These are phyloP conservation scores for Sinocyclocheilus anshuiensis DNA, from an alignment of 2,113 vertebrate genomes.

Conservation along the genomic window DNA sequence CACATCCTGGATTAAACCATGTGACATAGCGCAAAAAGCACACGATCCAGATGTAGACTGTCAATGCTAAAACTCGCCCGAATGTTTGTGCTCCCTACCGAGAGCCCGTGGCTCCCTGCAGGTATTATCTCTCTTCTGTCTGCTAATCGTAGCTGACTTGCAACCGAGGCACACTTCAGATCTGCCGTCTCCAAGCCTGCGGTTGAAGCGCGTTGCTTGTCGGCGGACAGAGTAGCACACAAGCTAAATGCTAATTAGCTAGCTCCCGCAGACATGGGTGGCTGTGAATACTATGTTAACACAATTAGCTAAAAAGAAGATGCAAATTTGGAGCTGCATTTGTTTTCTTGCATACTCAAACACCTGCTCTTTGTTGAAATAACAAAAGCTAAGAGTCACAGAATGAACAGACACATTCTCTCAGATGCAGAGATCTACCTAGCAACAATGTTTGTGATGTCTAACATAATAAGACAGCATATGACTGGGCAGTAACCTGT, in stretches of 20 bases:
- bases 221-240: constrained; percentile 15
- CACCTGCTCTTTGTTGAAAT: background rate
- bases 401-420: background rate
- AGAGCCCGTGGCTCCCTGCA: constrained; percentile 28
- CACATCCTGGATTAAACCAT: background rate
- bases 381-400: background rate
- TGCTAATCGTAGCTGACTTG: constrained; percentile 41
- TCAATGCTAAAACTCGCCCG: background rate
- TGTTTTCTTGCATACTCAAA: background rate
- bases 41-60: background rate
- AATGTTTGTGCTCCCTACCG: background rate
- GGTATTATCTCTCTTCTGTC: constrained; percentile 34
- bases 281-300: constrained; percentile 6
- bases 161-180: background rate
- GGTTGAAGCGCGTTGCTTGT: background rate
- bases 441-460: constrained; percentile 46
- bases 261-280: background rate
- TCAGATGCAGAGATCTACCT: constrained; percentile 34
- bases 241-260: constrained; percentile 43
- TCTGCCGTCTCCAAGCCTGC: background rate
- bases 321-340: background rate
- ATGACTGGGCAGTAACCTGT: constrained; percentile 45
- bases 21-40: background rate
- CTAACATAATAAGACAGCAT: constrained; percentile 32
- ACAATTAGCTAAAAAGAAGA: background rate